A percentile compares a stretch with the other conserved stretches of the same genome.
Evolutionary conservation across 37 sponge, comb jelly and placozoan genomes (phyloP).

Genomic region (Mnemiopsis leidyi): DNA sequence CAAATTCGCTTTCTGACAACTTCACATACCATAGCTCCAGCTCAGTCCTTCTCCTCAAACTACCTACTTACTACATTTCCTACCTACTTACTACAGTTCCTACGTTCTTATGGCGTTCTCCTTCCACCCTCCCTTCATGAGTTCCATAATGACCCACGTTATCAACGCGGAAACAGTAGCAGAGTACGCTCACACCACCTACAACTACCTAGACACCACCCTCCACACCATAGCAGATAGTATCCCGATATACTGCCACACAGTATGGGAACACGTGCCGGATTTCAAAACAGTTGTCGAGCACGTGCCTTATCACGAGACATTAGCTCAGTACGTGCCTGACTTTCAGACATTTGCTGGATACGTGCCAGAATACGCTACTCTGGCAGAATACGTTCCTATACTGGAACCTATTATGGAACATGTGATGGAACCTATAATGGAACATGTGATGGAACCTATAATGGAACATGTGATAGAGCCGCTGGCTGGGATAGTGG

Average conservation of each 20-base stretch:
- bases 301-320: not conserved
- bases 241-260: not conserved
- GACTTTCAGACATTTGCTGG: not conserved
- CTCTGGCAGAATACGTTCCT: not conserved
- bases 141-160: not conserved
- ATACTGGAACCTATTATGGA: not conserved
- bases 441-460: not conserved
- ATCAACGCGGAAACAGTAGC: not conserved
- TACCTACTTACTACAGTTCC: too few species aligned
- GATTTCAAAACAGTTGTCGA: not conserved
- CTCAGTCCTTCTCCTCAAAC: too few species aligned
- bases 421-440: not conserved
- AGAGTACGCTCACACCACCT: not conserved
- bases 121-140: not conserved
- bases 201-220: not conserved
- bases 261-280: not conserved
- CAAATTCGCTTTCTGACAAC: too few species aligned
- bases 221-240: not conserved
- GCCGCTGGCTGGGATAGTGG: too few species aligned
- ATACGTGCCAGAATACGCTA: not conserved
- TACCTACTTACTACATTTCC: too few species aligned
- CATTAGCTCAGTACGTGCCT: not conserved
- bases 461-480: not conserved
- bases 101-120: not conserved
- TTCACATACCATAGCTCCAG: too few species aligned